Percentiles rank a stretch among this genome's conserved stretches.
Conservation (phyloP, 2,113 vertebrate genomes). For the Lynx canadensis region DNA sequence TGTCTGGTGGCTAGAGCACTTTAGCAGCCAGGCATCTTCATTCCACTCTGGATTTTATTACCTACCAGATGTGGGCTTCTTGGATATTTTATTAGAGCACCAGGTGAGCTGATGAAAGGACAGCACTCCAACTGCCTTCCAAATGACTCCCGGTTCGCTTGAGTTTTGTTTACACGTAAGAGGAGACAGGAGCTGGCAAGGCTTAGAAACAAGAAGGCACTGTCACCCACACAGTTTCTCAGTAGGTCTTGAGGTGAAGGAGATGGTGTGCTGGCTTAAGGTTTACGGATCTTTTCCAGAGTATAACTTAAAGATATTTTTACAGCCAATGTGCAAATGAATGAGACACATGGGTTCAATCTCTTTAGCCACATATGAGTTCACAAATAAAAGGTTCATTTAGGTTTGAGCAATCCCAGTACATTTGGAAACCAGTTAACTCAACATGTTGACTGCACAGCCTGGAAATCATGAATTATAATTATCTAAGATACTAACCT, state of each 20-base stretch:
- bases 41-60: conserved; percentile 67
- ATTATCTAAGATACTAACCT: conserved; percentile 1
- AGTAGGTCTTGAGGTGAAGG: background rate
- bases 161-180: conserved; percentile 50
- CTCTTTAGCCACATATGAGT: conserved; percentile 49
- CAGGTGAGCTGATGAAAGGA: conserved; percentile 71
- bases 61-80: conserved; percentile 67
- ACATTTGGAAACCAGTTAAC: conserved; percentile 48
- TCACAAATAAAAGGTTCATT: conserved; percentile 67
- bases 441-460: background rate
- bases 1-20: conserved; percentile 8
- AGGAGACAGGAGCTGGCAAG: conserved; percentile 12
- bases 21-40: conserved; percentile 1
- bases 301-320: conserved; percentile 48
- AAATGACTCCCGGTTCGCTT: background rate
- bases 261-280: background rate
- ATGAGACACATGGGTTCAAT: conserved; percentile 69
- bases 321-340: conserved; percentile 52
- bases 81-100: conserved; percentile 59
- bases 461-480: conserved; percentile 28
- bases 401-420: conserved; percentile 59
- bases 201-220: background rate
- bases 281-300: background rate
- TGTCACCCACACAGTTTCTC: background rate
- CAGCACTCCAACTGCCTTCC: conserved; percentile 45